These are phyloP conservation scores for Dasypogon diadema DNA, from an alignment of 2,888 invertebrate genomes.

Conservation along the genomic window DNA sequence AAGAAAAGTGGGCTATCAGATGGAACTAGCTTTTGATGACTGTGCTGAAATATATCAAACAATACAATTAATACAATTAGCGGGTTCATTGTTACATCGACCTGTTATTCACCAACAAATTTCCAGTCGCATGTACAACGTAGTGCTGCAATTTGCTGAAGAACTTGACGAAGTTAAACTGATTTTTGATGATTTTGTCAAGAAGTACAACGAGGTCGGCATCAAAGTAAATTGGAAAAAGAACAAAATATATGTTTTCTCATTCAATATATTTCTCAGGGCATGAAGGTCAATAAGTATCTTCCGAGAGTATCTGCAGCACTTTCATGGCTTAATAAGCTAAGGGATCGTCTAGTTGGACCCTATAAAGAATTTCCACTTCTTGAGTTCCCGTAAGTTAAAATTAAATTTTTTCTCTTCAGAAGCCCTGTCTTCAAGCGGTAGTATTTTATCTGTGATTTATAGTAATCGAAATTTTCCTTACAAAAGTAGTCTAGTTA, in stretches of 20 bases:
- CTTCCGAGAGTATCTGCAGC: constrained; percentile 83
- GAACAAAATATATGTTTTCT: not conserved
- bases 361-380: constrained; percentile 75
- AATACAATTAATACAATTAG: constrained; percentile 78
- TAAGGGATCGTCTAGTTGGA: constrained; percentile 72
- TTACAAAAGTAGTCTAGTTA: no score
- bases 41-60: constrained; percentile 76
- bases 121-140: constrained; percentile 74
- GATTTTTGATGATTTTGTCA: constrained; percentile 73
- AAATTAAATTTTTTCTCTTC: no score
- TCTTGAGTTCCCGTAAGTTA: constrained; percentile 77
- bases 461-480: no score
- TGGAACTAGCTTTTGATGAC: constrained; percentile 85
- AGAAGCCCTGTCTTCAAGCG: no score
- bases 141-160: constrained; percentile 76
- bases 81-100: constrained; percentile 80
- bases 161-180: constrained; percentile 77
- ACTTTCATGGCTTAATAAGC: constrained; percentile 79
- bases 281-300: constrained; percentile 74
- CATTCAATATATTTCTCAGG: constrained; percentile 62
- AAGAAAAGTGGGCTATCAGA: constrained; percentile 81
- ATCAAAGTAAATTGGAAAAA: constrained; percentile 57
- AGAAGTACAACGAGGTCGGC: constrained; percentile 60
- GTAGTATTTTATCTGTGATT: no score
- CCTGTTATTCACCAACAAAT: constrained; percentile 80